A percentile compares a stretch with the other conserved stretches of the same genome.
Evolutionary conservation across 2,113 vertebrate genomes (phyloP).

Genomic region (Odobenus rosmarus): DNA sequence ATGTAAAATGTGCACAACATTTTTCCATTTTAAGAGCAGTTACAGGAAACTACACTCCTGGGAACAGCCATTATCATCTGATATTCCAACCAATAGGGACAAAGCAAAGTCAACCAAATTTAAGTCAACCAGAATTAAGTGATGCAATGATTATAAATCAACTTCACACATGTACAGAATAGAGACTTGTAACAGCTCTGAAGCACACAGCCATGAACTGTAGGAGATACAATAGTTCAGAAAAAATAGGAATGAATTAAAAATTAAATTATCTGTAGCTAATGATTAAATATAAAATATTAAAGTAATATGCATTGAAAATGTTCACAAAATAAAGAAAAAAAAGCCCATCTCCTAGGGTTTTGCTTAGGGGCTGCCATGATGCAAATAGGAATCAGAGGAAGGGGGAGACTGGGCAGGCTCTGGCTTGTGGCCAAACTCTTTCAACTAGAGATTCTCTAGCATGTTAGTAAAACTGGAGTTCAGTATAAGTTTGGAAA

Average conservation of each 20-base stretch:
- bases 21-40: background rate
- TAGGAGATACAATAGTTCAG: background rate
- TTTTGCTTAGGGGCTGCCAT: background rate
- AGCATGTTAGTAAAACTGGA: background rate
- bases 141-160: background rate
- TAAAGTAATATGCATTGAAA: background rate
- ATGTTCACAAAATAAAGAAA: background rate
- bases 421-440: background rate
- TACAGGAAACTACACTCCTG: background rate
- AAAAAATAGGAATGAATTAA: constrained; percentile 8
- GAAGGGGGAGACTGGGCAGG: background rate
- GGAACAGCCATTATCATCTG: background rate
- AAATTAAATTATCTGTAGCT: background rate
- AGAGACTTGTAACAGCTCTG: background rate
- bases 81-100: background rate
- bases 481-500: background rate
- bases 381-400: background rate
- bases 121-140: background rate
- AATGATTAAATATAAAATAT: constrained; percentile 10
- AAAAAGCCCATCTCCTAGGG: background rate
- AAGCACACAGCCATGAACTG: background rate
- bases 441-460: background rate
- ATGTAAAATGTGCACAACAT: background rate
- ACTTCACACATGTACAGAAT: background rate
- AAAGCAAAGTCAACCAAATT: constrained; percentile 20